Base-by-base conservation (phyloP, 2,113 vertebrate genomes). In the Hydrolagus affinis region DNA sequence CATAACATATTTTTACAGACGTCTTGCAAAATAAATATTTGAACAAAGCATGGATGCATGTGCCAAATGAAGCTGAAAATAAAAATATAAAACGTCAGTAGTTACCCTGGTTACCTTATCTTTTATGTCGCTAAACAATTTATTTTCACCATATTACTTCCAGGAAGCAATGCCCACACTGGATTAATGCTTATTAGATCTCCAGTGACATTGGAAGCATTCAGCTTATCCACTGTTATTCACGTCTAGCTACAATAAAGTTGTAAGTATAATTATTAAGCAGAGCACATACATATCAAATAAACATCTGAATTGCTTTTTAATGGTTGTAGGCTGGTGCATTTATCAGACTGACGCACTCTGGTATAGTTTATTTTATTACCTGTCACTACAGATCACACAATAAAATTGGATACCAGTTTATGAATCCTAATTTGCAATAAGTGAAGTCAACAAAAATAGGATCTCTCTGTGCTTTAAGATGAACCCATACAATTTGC, bases 291-390 rank as follows among this genome's bases (percentile, higher is more conserved):
- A 28, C 32, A 8, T 15, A n/a, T 64, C 21, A 21, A 14, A 80
- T 62, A 80, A 57, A 80, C 23, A 80, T 30, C 76, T 28, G 59
- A 80, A 64, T 64, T 80, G 15, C 23, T 62, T 64, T 80, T 17
- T 80, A 80, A 80, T 80, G 76, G 64, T 28, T n/a, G 25, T 57
- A 80, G 64, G 59, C 14, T 80, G 59, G 59, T 78, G 76, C n/a
- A 62, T 62, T 78, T 78, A n/a, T 78, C 76, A 78, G 56, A 25
- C 23, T 60, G 76, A 80, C 62, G 17, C 14, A 28, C 76, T 80
- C 44, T 44, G 44, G 44, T 44, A 44, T 44, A 6, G 2, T 44
- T 44, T 25, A 57, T 62, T 80, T 80, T 80, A 80, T 80, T 80
- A 9, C 59, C 56, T 3, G 23, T 80, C 64, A 28, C 23, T 80